Evolutionary conservation across 2,113 vertebrate species (phyloP), one percentile per base, ranked within the genome.

Genomic region (Macaca mulatta): DNA sequence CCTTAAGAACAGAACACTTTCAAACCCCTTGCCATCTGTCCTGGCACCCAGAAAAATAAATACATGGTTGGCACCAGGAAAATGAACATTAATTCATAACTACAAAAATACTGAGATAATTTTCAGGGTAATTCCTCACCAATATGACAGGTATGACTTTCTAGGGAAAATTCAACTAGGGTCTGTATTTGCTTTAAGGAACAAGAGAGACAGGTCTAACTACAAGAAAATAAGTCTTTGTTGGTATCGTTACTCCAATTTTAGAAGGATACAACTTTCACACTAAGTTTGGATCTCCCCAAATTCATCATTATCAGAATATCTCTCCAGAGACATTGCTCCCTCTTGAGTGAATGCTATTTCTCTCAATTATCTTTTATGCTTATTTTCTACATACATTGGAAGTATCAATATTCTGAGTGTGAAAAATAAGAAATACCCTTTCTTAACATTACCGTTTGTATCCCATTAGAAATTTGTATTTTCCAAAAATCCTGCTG

Each of bases 361-460:
- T 86, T 78, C 72, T 52, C n/a, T 45, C 55, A 45, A n/a, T 12
- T 20, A 50, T n/a, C 55, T 59, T 43, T 77, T 23, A 17, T 79
- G 12, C 43, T 93, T 43, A 32, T 79, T 35, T 57, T 67, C 32
- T 88, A 35, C 7, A 61, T 88, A 35, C 7, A 61, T 48, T 48
- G 40, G 55, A 84, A 77, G 13, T 17, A n/a, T 2, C 32, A 69
- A 30, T 20, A 59, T 74, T 79, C 61, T 79, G 18, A 89, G 78
- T 74, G 5, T 55, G 52, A 27, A 90, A 74, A 89, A 35, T 30
- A 75, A n/a, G 14, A 90, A 95, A 93, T 35, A 80, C 32, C 32
- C 32, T 25, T 40, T 64, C 40, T 64, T n/a, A 79, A 35, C 69
- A 86, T 97, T 95, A 81, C 90, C 75, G 25, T 88, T 57, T 95